Conservation (phyloP, 2,113 vertebrate species). For the Oncorhynchus masou region DNA sequence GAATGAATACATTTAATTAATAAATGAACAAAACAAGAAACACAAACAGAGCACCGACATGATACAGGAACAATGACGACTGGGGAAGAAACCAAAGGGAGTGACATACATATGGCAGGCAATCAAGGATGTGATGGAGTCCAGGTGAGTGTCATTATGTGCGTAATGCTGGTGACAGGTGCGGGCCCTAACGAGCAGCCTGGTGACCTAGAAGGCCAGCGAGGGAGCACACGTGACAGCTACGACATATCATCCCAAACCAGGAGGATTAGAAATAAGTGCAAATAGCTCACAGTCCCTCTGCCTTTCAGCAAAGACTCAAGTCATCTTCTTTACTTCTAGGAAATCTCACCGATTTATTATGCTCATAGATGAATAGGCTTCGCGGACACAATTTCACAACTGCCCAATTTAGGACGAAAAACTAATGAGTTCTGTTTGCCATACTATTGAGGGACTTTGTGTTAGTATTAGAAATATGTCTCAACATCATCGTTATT, state of each 20-base stretch:
- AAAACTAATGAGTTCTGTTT: not conserved
- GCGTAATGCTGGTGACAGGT: no score
- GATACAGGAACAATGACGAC: no score
- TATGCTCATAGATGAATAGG: not conserved
- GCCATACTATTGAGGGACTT: not conserved
- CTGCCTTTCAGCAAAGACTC: not conserved
- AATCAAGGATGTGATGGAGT: no score
- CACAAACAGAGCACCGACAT: no score
- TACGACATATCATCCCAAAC: slow-evolving; percentile 14
- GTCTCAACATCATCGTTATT: not conserved
- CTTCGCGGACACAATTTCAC: not conserved
- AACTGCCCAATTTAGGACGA: not conserved
- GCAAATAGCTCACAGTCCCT: not conserved
- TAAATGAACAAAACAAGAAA: no score
- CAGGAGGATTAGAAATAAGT: not conserved
- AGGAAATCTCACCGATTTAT: not conserved
- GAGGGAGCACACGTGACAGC: no score
- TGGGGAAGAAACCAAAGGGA: no score
- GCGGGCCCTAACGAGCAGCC: no score
- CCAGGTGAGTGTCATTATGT: no score
- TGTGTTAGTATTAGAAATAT: not conserved
- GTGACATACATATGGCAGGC: no score
- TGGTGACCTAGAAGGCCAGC: no score
- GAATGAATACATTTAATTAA: no score
- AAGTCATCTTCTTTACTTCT: not conserved